Evolutionary conservation across 2,797 vertebrate species (phyloP), one percentile per base, ranked within the genome.

Genomic region (Microhierax caerulescens): DNA sequence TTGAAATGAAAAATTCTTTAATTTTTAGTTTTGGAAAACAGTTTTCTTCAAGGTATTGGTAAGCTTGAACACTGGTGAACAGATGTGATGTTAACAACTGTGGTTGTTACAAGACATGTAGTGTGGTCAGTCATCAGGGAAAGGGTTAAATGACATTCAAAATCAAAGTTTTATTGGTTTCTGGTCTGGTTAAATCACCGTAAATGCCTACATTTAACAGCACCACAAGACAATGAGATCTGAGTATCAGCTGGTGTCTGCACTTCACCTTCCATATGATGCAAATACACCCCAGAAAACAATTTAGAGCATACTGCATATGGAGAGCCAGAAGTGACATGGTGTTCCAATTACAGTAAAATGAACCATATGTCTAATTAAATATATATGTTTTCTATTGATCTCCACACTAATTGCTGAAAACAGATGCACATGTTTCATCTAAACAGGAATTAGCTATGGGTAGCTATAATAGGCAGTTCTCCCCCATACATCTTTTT

Each of bases 281-380:
- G 41, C 60, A 95, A 96, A 88, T 36, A 63, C 47, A 78, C 36
- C 59, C 95, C 48, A 92, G 92, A 94, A 95, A 94, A 73, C 51
- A 60, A 91, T 93, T 95, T 43, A 88, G 75, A 82, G 77, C 63
- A 41, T 87, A 48, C 48, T 85, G 68, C 89, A 57, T 47, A 76
- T 83, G 94, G 93, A 91, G 76, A 89, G 37, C 79, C 93, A 87
- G 75, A 77, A 97, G 86, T 95, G 85, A 93, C 92, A 97, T 74
- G 57, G 63, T 90, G 73, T 95, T 97, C 81, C 85, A 97, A 95
- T 96, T 95, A 93, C n/a, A 85, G 60, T 97, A 96, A 98, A 95
- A 91, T 32, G 92, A 97, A 98, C 84, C 97, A 97, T 41, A 96
- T 95, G 96, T 50, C 92, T 96, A 97, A 97, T 98, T 97, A 97